Evolutionary conservation across 2,888 invertebrate species (phyloP), one percentile per base, ranked within the genome.

Genomic region (Lasioglossum malachurum): DNA sequence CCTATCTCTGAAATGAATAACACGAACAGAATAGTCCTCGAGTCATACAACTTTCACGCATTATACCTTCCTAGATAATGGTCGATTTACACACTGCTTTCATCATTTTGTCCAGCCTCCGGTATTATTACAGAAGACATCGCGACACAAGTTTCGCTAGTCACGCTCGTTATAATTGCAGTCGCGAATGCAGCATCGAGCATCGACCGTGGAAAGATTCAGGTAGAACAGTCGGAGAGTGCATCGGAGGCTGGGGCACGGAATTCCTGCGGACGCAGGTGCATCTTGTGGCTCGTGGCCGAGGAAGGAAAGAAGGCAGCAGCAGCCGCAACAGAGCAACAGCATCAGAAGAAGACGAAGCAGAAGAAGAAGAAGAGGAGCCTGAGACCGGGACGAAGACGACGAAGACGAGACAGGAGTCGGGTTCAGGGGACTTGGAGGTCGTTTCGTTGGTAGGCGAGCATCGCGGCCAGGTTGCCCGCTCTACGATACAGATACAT

Each of bases 251-350:
- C 80, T 81, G 86, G 77, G 84, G 49, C 49, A 71, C 71, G 53
- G 81, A 77, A 89, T 81, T 76, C 72, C 78, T 71, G 57, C 31
- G 69, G 71, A 73, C 75, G 86, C 90, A 90, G 88, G 87, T 90
- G 91, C 86, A 87, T 89, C 86, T 73, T 75, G 82, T 75, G 80
- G 57, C 83, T 53, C 74, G 69, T 82, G 77, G 74, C 76, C 72
- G 69, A 38, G 69, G 69, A 69, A 69, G 69, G 69, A 35, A 69
- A 69, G 69, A 41, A 69, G 23, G 38, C 69, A 69, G n/a, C 19
- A 69, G n/a, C 19, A 38, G 38, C 31, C 31, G 31, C 35, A 31
- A n/a, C n/a, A 23, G 69, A 31, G 53, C 57, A 75, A 49, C 64
- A 19, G 19, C 53, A 23, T 4, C 72, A 23, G 53, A n/a, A 35